phyloP scores from a whole-genome alignment of 2,113 vertebrate genomes.

The Podarcis cretensis region DNA sequence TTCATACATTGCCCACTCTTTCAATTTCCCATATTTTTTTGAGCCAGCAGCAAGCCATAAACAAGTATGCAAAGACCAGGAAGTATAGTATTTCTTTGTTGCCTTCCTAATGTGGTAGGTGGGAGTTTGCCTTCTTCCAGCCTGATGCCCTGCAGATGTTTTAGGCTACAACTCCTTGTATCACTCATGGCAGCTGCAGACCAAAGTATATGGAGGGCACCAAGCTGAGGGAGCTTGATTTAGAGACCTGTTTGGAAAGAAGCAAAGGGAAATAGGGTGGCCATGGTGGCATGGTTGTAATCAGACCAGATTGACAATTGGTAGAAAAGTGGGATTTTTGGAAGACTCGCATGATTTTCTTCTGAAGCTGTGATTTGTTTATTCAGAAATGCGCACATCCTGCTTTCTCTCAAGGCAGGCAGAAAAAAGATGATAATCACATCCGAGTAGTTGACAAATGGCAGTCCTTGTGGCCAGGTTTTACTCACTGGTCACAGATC shows the following conservation, averaged over 20 bases:
- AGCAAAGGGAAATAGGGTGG: not conserved
- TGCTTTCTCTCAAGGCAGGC: no score
- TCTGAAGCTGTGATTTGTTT: no score
- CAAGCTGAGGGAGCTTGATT: no score
- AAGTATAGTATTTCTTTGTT: conserved; percentile 2
- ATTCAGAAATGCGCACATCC: no score
- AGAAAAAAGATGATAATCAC: no score
- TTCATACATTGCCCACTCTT: not conserved
- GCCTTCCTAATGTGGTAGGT: not conserved
- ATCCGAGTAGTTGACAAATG: not conserved
- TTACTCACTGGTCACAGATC: not conserved
- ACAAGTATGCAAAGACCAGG: not conserved
- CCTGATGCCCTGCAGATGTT: no score
- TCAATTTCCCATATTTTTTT: not conserved
- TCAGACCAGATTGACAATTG: not conserved
- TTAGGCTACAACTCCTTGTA: no score
- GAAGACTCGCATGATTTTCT: no score
- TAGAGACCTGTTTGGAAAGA: not conserved
- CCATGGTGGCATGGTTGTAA: no score
- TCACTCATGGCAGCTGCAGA: no score
- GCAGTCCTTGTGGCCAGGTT: not conserved
- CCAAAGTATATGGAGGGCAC: no score
- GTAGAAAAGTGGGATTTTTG: no score
- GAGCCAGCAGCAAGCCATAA: not conserved
- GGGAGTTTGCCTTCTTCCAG: not conserved